Base-by-base conservation (phyloP, 2,797 vertebrate genomes). In the Characodon lateralis region DNA sequence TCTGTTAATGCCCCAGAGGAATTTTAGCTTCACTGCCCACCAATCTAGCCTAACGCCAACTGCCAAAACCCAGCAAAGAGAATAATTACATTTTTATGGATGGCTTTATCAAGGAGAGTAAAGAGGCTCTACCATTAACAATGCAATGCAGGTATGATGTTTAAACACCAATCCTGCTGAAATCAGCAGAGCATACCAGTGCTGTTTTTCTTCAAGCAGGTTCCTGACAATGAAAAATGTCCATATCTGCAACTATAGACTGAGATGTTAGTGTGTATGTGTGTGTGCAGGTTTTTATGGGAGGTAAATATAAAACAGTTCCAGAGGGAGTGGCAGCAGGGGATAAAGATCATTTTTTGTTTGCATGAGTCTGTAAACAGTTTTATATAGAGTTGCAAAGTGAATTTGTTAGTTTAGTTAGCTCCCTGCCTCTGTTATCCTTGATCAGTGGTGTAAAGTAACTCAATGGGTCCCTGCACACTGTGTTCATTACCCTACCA, bases 171-270 rank as follows among this genome's bases (percentile, higher is more conserved):
- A 88, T 93, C 86, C 90, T 94, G 94, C 95, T 94, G 94, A 93
- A 93, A 95, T 95, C 94, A 95, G 94, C 95, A 95, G 82, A 91
- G 90, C 86, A 84, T 89, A 91, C 85, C 82, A 72, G 79, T 83
- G 82, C 81, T 92, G 89, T 89, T 91, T 93, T 94, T 93, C 90
- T 89, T 86, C 88, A 84, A 92, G 93, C 86, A 91, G 84, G 81
- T 91, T 92, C 84, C 87, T 95, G 95, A 96, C 95, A 95, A 84
- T 94, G 95, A 96, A 95, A 94, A 95, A 96, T 96, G 90, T 90
- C 88, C 65, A 77, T 93, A 84, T 94, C 88, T 90, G 83, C 87
- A 83, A 74, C 80, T 85, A 86, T 72, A 85, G 88, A 81, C 83
- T 84, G 80, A 83, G 90, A 76, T 68, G 72, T 50, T 71, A 56